A percentile compares a stretch with the other conserved stretches of the same genome.
phyloP scores from a whole-genome alignment of 2,113 vertebrate species.

The Cettia cetti region DNA sequence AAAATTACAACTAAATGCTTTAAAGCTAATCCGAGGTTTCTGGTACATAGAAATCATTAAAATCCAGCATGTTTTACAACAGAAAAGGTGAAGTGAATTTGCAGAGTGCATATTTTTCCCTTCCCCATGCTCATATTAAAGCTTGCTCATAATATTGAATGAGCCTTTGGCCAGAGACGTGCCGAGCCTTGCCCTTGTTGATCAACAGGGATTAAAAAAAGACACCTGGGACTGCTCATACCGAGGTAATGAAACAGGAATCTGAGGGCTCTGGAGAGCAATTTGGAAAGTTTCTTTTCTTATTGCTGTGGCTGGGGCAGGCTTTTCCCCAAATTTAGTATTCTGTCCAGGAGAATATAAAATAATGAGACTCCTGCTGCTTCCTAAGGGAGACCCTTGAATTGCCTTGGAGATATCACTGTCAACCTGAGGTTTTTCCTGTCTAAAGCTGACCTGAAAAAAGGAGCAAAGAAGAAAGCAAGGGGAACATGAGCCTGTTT shows the following conservation, averaged over 20 bases:
- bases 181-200: neutral
- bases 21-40: neutral
- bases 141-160: neutral
- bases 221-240: neutral
- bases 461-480: neutral
- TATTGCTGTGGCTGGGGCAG: neutral
- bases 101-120: neutral
- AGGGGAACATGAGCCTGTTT: neutral
- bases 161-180: neutral
- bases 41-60: slow-evolving; percentile 44
- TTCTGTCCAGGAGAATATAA: slow-evolving; percentile 44
- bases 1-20: neutral
- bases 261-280: neutral
- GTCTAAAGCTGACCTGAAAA: slow-evolving; percentile 15
- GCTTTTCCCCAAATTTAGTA: slow-evolving; percentile 38
- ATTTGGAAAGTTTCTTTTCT: slow-evolving; percentile 36
- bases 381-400: neutral
- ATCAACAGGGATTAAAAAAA: slow-evolving; percentile 42
- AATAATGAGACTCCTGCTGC: slow-evolving; percentile 43
- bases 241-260: slow-evolving; percentile 40
- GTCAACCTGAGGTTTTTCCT: neutral
- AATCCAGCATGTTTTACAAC: slow-evolving; percentile 23
- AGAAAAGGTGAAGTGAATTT: slow-evolving; percentile 38
- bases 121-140: neutral
- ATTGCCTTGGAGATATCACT: slow-evolving; percentile 32